A percentile compares a stretch with the other conserved stretches of the same genome.
phyloP scores from a whole-genome alignment of 1,140 invertebrate species.

The Sminthurides bifidus region DNA sequence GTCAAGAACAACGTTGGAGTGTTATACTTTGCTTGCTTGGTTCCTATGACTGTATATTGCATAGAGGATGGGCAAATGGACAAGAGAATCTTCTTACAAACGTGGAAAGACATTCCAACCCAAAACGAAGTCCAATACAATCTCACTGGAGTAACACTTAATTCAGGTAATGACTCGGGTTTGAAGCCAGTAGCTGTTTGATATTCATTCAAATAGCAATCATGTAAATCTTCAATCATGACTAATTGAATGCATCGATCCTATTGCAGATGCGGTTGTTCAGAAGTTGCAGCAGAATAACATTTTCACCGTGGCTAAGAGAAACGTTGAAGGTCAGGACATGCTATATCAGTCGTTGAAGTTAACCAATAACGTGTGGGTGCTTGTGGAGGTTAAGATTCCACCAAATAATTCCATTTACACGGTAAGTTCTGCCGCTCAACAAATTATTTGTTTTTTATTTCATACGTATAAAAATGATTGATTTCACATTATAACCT shows the following conservation, averaged over 20 bases:
- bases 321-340: constrained; percentile 97
- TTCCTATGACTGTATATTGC: constrained; percentile 89
- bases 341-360: constrained; percentile 98
- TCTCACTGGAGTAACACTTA: constrained; percentile 47
- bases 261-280: constrained; percentile 65
- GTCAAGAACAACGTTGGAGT: constrained; percentile 99
- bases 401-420: too few relatives aligned
- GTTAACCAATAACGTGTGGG: constrained; percentile 95
- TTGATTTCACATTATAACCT: too few relatives aligned
- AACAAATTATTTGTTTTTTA: too few relatives aligned
- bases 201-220: too few relatives aligned
- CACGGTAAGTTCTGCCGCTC: too few relatives aligned
- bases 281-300: constrained; percentile 93
- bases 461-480: too few relatives aligned
- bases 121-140: constrained; percentile 95
- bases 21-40: constrained; percentile 90
- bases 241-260: too few relatives aligned
- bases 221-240: too few relatives aligned
- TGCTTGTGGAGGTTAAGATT: too few relatives aligned
- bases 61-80: constrained; percentile 95
- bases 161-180: too few relatives aligned
- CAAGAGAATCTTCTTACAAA: constrained; percentile 89
- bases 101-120: constrained; percentile 98
- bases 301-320: constrained; percentile 97
- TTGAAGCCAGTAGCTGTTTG: too few relatives aligned